Percentiles rank a stretch among this genome's conserved stretches.
Evolutionary conservation across 1,140 invertebrate genomes (phyloP).

Genomic region (Diploscapter pachys): DNA sequence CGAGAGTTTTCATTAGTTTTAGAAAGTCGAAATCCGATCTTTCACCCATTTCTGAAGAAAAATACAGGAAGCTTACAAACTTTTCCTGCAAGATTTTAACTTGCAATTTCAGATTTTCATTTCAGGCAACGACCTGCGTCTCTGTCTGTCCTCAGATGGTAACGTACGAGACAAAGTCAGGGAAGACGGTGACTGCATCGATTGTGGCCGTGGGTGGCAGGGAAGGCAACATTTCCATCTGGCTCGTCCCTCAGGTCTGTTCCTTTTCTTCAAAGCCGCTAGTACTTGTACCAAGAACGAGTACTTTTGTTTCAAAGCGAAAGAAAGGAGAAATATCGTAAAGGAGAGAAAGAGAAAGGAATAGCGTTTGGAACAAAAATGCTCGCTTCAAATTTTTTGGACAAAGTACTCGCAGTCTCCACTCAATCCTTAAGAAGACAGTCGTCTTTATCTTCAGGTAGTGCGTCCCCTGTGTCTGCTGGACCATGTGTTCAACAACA

Average conservation of each 20-base stretch:
- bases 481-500: slow-evolving; percentile 84
- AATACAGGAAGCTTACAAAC: not conserved
- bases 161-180: not conserved
- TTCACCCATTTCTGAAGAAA: slow-evolving; percentile 3
- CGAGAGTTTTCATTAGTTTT: not conserved
- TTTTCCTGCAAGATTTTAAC: not conserved
- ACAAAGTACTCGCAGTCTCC: slow-evolving; percentile 66
- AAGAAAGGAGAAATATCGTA: not conserved
- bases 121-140: slow-evolving; percentile 24
- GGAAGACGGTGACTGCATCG: not conserved
- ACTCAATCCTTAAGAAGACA: slow-evolving; percentile 62
- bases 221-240: slow-evolving; percentile 28
- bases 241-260: slow-evolving; percentile 21
- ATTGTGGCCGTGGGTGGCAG: slow-evolving; percentile 22
- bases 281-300: too few species aligned
- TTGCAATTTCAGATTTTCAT: not conserved
- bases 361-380: not conserved
- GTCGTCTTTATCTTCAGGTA: too few species aligned
- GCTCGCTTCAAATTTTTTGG: not conserved
- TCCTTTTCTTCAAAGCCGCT: not conserved
- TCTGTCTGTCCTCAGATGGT: slow-evolving; percentile 14
- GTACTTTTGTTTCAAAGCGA: not conserved
- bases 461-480: slow-evolving; percentile 87
- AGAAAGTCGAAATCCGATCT: not conserved
- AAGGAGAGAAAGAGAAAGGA: not conserved